Evolutionary conservation across 2,888 invertebrate species (phyloP).

Genomic region (Helicoverpa assulta): DNA sequence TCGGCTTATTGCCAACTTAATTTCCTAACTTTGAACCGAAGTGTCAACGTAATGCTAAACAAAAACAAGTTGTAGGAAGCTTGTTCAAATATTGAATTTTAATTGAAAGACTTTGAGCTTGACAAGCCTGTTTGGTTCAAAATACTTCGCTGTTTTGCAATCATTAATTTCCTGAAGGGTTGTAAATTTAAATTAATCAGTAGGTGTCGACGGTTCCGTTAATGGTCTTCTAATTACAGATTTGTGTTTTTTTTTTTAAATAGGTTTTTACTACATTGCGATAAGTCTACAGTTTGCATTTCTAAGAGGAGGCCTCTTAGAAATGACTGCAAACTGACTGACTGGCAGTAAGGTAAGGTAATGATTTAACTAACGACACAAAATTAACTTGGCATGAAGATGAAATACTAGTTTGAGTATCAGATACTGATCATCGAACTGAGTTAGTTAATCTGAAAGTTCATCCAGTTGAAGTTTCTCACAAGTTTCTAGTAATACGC

Average conservation of each 20-base stretch:
- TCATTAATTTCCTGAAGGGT: background rate
- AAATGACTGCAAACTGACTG: too few relatives aligned
- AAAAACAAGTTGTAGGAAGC: conserved; percentile 11
- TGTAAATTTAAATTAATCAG: background rate
- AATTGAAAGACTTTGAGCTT: background rate
- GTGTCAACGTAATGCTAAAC: conserved; percentile 25
- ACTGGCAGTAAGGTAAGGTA: too few relatives aligned
- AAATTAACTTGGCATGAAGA: conserved; percentile 16
- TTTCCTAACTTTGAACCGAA: conserved; percentile 12
- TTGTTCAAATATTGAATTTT: conserved; percentile 10
- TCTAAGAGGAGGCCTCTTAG: too few relatives aligned
- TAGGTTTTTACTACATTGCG: too few relatives aligned
- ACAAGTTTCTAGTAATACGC: conserved; percentile 13
- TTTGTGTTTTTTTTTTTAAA: too few relatives aligned
- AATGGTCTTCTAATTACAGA: too few relatives aligned
- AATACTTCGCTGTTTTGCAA: background rate
- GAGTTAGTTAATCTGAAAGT: conserved; percentile 11
- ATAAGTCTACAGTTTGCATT: too few relatives aligned
- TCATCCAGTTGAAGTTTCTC: conserved; percentile 3
- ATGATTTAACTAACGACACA: conserved; percentile 16
- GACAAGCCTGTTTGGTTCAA: background rate
- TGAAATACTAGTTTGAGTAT: conserved; percentile 38
- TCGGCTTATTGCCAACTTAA: background rate
- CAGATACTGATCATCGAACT: conserved; percentile 22
- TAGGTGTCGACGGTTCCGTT: background rate